phyloP scores from a whole-genome alignment of 2,797 vertebrate genomes.

The Cossypha polioptera region DNA sequence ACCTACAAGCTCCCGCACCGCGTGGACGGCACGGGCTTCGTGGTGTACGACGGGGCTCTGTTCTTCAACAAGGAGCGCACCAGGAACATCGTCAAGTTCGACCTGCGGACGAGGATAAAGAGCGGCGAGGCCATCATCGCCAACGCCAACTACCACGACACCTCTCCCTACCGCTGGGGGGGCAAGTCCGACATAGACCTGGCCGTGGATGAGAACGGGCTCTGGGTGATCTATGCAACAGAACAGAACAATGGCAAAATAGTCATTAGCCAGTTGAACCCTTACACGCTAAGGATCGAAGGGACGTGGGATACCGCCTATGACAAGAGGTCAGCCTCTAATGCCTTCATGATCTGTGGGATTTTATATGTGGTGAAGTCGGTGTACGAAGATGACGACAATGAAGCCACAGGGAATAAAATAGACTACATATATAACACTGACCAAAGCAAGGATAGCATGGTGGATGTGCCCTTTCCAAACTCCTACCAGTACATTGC shows the following conservation, averaged over 20 bases:
- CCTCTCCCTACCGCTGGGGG: conserved; percentile 97
- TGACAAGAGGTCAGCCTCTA: conserved; percentile 96
- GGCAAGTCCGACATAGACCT: conserved; percentile 98
- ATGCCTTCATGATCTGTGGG: conserved; percentile 99
- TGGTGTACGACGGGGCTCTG: conserved; percentile 94
- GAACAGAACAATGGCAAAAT: conserved; percentile 98
- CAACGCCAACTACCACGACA: conserved; percentile 97
- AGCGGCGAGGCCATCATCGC: conserved; percentile 98
- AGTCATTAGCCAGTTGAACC: conserved; percentile 96
- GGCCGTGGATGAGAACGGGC: conserved; percentile 96
- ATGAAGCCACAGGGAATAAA: conserved; percentile 98
- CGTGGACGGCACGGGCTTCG: conserved; percentile 96
- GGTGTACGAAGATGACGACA: conserved; percentile 97
- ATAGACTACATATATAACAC: conserved; percentile 99
- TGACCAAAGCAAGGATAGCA: conserved; percentile 92
- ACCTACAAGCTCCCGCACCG: conserved; percentile 97
- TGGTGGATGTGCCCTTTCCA: conserved; percentile 94
- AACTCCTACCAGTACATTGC: conserved; percentile 99
- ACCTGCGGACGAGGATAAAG: conserved; percentile 95
- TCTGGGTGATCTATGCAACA: conserved; percentile 99
- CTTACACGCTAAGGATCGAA: conserved; percentile 93
- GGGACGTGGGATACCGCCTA: conserved; percentile 98
- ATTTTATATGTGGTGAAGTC: conserved; percentile 96
- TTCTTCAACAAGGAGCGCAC: conserved; percentile 99
- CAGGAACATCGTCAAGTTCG: conserved; percentile 97